These are phyloP conservation scores for Cheilosia soror DNA, from an alignment of 2,888 invertebrate genomes.

Conservation along the genomic window DNA sequence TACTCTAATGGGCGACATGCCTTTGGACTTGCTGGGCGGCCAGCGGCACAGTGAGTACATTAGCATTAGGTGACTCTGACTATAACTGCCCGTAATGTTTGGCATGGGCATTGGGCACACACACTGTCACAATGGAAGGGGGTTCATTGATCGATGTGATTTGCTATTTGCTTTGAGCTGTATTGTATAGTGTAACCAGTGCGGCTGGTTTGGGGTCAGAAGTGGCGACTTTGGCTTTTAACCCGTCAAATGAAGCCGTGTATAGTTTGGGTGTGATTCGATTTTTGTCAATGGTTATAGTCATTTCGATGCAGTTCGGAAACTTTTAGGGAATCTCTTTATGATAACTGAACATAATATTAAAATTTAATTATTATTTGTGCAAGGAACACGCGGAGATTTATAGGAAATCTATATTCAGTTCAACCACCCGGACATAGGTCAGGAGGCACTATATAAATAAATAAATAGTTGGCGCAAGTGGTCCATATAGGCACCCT, in stretches of 20 bases:
- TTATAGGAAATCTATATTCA: too few relatives aligned
- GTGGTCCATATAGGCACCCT: too few relatives aligned
- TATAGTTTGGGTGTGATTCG: slow-evolving; percentile 19
- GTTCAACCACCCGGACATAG: too few relatives aligned
- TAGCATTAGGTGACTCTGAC: slow-evolving; percentile 43
- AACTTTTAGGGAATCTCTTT: not conserved
- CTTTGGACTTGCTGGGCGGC: not conserved
- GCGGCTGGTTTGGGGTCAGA: not conserved
- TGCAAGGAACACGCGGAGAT: too few relatives aligned
- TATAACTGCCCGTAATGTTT: slow-evolving; percentile 51
- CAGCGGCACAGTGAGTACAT: slow-evolving; percentile 17
- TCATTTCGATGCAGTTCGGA: not conserved
- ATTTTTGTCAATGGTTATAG: slow-evolving; percentile 25
- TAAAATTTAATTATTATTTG: too few relatives aligned
- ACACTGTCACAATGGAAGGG: not conserved
- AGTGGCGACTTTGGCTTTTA: slow-evolving; percentile 1
- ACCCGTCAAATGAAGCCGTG: slow-evolving; percentile 4
- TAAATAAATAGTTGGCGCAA: too few relatives aligned
- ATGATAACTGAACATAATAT: not conserved
- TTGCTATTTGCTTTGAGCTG: slow-evolving; percentile 52
- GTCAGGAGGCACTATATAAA: too few relatives aligned
- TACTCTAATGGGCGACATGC: slow-evolving; percentile 22
- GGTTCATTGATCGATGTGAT: slow-evolving; percentile 67
- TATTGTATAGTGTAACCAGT: not conserved
- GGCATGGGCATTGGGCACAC: slow-evolving; percentile 28